These are phyloP conservation scores for Unio delphinus DNA, from an alignment of 2,888 invertebrate genomes.

Conservation along the genomic window DNA sequence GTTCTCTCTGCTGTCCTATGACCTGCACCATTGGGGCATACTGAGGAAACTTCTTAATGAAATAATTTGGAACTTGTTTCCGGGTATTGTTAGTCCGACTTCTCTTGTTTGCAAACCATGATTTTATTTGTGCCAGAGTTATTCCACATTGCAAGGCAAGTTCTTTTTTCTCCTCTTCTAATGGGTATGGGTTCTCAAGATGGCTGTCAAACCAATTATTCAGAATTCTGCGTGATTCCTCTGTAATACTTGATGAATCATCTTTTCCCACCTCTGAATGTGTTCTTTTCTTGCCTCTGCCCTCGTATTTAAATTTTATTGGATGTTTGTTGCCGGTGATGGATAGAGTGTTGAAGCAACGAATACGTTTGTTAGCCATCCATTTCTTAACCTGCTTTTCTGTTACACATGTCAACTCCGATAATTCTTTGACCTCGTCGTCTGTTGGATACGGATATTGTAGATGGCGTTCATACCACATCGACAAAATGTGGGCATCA, in stretches of 20 bases:
- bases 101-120: constrained; percentile 64
- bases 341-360: constrained; percentile 62
- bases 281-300: constrained; percentile 25
- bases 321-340: constrained; percentile 64
- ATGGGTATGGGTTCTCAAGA: constrained; percentile 55
- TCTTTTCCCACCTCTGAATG: constrained; percentile 9
- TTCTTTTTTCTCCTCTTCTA: constrained; percentile 49
- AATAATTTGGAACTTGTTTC: no score
- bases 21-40: constrained; percentile 47
- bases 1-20: constrained; percentile 45
- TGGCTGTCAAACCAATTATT: constrained; percentile 55
- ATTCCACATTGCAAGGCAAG: constrained; percentile 49
- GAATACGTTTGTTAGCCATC: constrained; percentile 34
- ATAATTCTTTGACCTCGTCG: constrained; percentile 46
- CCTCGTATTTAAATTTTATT: constrained; percentile 53
- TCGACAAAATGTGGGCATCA: constrained; percentile 39
- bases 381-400: constrained; percentile 54
- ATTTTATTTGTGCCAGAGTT: constrained; percentile 52
- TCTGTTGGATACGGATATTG: constrained; percentile 62
- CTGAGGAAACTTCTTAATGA: constrained; percentile 38
- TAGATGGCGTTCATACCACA: constrained; percentile 60
- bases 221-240: constrained; percentile 41
- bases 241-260: constrained; percentile 18
- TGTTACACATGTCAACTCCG: constrained; percentile 44
- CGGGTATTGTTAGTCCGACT: no score